Evolutionary conservation across 2,888 invertebrate genomes (phyloP), one percentile per base, ranked within the genome.

Genomic region (Tetragonula carbonaria): DNA sequence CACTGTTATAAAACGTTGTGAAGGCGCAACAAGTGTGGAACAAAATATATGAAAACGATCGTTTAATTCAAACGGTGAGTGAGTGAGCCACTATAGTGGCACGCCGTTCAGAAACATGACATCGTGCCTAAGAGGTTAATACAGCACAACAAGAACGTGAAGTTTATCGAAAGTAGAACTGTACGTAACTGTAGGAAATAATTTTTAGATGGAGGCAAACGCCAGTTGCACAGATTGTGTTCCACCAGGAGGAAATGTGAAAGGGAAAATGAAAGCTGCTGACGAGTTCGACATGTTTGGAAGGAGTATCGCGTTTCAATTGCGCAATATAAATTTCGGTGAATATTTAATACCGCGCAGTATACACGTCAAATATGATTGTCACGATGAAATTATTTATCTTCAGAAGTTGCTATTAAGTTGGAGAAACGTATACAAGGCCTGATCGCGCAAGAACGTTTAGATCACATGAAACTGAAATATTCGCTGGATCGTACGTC

Each of bases 251-350:
- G 18, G 38, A 16, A 18, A 66, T 38, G 4, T 6, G 4, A 73
- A 65, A 57, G 57, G 5, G 21, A 50, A 57, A 71, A 73, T 23
- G 38, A 70, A 74, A 79, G 18, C 14, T 33, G 18, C 14, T 33
- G 86, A 88, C 50, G 85, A 80, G 3, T 88, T 88, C 18, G 88
- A 88, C 0, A 85, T 86, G 72, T 88, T 88, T 18, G 88, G 82
- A 14, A 88, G 85, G 65, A 85, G 68, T 21, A 62, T 88, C 13
- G 88, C 88, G 21, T 88, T 78, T 74, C 88, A 88, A 59, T 74
- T 88, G 51, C 85, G 85, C 53, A 85, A 80, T 68, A 81, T 88
- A 68, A 80, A 72, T 68, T 84, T 87, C 21, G 77, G 86, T 88
- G 67, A 88, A 76, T 80, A 28, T 50, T 8, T 21, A 33, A 53